Conservation (phyloP, 2,888 invertebrate species). For the Mythimna vitellina region DNA sequence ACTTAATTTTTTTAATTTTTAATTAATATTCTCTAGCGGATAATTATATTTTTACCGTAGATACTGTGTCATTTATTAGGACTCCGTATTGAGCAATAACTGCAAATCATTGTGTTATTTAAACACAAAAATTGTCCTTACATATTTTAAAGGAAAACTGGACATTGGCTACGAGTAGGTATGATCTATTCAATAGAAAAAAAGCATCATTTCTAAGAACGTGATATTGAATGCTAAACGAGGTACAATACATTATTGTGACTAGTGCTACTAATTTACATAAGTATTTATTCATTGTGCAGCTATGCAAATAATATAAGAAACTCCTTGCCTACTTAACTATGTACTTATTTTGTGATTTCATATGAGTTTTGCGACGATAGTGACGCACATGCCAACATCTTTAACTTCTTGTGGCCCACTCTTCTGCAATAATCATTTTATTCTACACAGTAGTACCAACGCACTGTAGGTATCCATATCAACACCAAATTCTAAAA, state of each 20-base stretch:
- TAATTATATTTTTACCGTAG: neutral
- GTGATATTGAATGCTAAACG: slow-evolving; percentile 49
- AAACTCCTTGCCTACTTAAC: slow-evolving; percentile 24
- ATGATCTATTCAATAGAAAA: slow-evolving; percentile 35
- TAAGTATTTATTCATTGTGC: slow-evolving; percentile 52
- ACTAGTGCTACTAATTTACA: slow-evolving; percentile 53
- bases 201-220: slow-evolving; percentile 40
- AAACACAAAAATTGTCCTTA: slow-evolving; percentile 19
- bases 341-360: slow-evolving; percentile 53
- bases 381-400: slow-evolving; percentile 6
- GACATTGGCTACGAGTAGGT: neutral
- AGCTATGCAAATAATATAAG: slow-evolving; percentile 59
- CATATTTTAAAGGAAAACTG: slow-evolving; percentile 17
- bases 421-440: slow-evolving; percentile 17
- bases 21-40: neutral
- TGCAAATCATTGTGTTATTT: neutral
- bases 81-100: neutral
- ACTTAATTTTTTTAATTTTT: no score
- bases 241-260: slow-evolving; percentile 48
- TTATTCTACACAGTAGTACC: neutral
- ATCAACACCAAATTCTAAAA: neutral
- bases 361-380: slow-evolving; percentile 31
- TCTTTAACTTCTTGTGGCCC: slow-evolving; percentile 1
- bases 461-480: neutral
- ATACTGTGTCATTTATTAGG: neutral